Evolutionary conservation across 2,888 invertebrate species (phyloP).

Genomic region (Xylocampa areola): DNA sequence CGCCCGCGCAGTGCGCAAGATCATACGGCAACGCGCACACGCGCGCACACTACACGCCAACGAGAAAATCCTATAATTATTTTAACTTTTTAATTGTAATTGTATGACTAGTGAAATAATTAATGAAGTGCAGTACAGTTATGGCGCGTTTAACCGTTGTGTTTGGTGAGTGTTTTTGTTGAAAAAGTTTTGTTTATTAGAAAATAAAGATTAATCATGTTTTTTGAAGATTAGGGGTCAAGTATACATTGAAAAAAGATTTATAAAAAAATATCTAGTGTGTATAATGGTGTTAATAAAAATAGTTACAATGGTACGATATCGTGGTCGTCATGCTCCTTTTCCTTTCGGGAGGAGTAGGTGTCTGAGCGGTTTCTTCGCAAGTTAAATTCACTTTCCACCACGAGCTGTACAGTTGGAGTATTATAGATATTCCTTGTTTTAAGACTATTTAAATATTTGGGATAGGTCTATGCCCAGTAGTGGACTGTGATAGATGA

Average conservation of each 20-base stretch:
- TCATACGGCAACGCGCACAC: slow-evolving; percentile 53
- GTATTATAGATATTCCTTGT: too few species aligned
- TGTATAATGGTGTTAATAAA: background rate
- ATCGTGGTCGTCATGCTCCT: slow-evolving; percentile 25
- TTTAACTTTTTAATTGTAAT: slow-evolving; percentile 38
- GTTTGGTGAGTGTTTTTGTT: slow-evolving; percentile 50
- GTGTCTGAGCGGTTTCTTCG: slow-evolving; percentile 5
- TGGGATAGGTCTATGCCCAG: too few species aligned
- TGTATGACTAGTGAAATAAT: slow-evolving; percentile 36
- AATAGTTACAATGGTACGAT: slow-evolving; percentile 2
- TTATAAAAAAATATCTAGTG: background rate
- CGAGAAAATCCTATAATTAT: slow-evolving; percentile 19
- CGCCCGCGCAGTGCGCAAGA: slow-evolving; percentile 57
- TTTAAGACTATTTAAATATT: too few species aligned
- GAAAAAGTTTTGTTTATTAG: slow-evolving; percentile 16
- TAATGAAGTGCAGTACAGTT: slow-evolving; percentile 48
- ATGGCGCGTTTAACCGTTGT: slow-evolving; percentile 48
- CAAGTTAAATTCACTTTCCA: slow-evolving; percentile 32
- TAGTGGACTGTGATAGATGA: too few species aligned
- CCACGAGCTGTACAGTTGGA: too few species aligned
- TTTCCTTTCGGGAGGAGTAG: slow-evolving; percentile 22
- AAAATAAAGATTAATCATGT: background rate
- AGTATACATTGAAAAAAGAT: background rate
- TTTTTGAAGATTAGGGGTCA: slow-evolving; percentile 2
- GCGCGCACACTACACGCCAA: slow-evolving; percentile 27